Evolutionary conservation across 2,888 invertebrate genomes (phyloP), one percentile per base, ranked within the genome.

Genomic region (Eremobia ochroleuca): DNA sequence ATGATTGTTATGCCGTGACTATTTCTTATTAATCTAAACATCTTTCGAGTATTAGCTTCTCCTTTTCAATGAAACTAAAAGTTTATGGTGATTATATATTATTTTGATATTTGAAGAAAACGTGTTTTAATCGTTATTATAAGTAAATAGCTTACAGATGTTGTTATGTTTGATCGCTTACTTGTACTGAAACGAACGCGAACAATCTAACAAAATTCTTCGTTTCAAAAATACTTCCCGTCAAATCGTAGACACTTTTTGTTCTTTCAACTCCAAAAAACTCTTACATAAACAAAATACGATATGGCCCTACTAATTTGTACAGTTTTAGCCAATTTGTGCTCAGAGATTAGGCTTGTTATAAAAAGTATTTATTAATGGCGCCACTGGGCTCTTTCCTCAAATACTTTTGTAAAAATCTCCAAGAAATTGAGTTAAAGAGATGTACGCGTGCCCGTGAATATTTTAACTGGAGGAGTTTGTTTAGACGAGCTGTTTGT

Each of bases 321-420:
- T 73, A 75, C 88, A 77, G 75, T 86, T 86, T 79, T 61, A 68
- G 77, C 83, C 85, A 88, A 87, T 88, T 86, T 86, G 78, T 75
- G 75, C 49, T 73, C 73, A 40, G 67, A 83, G 86, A 82, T 86
- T 88, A 85, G 69, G 79, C 88, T 88, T 86, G 81, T 87, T 87
- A 88, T 66, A 78, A 68, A 78, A 83, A 85, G 81, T 85, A 86
- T 86, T 85, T 83, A 88, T 88, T 80, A 85, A 87, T 79, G 78
- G 72, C 76, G 76, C 64, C 64, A 81, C 72, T 64, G 61, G 55
- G 67, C 40, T 61, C 46, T 68, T 62, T 71, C 67, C 62, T 70
- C 52, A 73, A 81, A 84, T 74, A 82, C 70, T 80, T 74, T 81
- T 75, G 34, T 69, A 71, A 81, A 85, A 87, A 82, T 75, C 67